phyloP scores from a whole-genome alignment of 2,888 invertebrate genomes.

The Amphipyra tragopoginis region DNA sequence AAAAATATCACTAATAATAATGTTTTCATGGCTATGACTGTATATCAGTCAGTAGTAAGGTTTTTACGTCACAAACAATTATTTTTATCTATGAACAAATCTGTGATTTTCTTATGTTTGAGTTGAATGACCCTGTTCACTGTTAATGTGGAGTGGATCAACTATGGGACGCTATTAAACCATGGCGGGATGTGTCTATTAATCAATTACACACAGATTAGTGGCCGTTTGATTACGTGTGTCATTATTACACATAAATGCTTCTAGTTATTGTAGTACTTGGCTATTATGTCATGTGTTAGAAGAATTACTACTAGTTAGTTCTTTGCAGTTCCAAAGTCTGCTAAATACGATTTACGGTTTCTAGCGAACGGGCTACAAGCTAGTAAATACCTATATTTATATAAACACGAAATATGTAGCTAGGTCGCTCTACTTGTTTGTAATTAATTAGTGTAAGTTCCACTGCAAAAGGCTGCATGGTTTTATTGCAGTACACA shows the following conservation, averaged over 20 bases:
- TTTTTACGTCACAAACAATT: constrained; percentile 49
- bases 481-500: constrained; percentile 36
- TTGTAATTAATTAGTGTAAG: constrained; percentile 49
- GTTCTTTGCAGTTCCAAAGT: constrained; percentile 3
- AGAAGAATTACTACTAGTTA: constrained; percentile 10
- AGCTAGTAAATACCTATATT: constrained; percentile 19
- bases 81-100: constrained; percentile 53
- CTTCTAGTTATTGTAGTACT: constrained; percentile 25
- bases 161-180: constrained; percentile 12
- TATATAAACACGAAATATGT: constrained; percentile 24
- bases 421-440: constrained; percentile 26
- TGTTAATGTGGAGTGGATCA: constrained; percentile 18
- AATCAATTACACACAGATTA: constrained; percentile 31
- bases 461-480: constrained; percentile 36
- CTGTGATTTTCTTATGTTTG: constrained; percentile 44
- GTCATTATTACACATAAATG: constrained; percentile 15
- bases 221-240: constrained; percentile 17
- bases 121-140: constrained; percentile 51
- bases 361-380: constrained; percentile 1
- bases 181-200: constrained; percentile 21
- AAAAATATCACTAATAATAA: constrained; percentile 69
- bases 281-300: constrained; percentile 21
- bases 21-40: constrained; percentile 56
- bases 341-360: constrained; percentile 5
- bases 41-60: constrained; percentile 40